Evolutionary conservation across 2,113 vertebrate genomes (phyloP), one percentile per base, ranked within the genome.

Genomic region (Thalassarche chlororhynchos): DNA sequence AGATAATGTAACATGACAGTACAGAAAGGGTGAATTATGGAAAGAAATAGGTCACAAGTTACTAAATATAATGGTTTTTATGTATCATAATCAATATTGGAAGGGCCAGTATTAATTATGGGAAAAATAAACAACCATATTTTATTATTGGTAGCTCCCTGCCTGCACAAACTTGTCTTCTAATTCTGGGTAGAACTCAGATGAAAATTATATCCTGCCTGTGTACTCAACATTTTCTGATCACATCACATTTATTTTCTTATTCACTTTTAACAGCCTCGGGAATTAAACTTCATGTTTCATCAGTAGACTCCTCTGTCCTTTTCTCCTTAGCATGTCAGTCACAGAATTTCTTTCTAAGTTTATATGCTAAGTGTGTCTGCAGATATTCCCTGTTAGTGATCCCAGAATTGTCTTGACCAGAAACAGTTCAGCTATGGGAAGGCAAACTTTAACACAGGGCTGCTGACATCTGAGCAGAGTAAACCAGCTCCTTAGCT

Each of bases 391-490:
- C 11, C 10, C 32, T 72, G 32, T 44, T 51, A 87, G 54, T 14
- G 15, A 60, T 75, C 17, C 36, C 25, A 34, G 47, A 75, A 54
- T 42, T 36, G 5, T 44, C 65, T 28, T 66, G 25, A 25, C 65
- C 15, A 78, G 51, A 38, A 54, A 17, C 18, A 28, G 9, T 40
- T 64, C 28, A n/a, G 28, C 18, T 90, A 5, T 66, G 16, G 46
- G 36, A 85, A 66, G 40, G 25, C 11, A 25, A 44, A 44, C 19
- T 55, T 40, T 8, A 47, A 17, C 0, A 0, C 6, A 52, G 7
- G 23, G 25, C 49, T 90, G 11, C 65, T 92, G 49, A 25, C 34
- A 29, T 7, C 38, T 65, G 55, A 65, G 36, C 29, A 65, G 72
- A 52, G 23, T 24, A 61, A 60, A 72, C 17, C n/a, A 74, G 0